Evolutionary conservation across 1,140 invertebrate genomes (phyloP).

Genomic region (Anoplolepis gracilipes): DNA sequence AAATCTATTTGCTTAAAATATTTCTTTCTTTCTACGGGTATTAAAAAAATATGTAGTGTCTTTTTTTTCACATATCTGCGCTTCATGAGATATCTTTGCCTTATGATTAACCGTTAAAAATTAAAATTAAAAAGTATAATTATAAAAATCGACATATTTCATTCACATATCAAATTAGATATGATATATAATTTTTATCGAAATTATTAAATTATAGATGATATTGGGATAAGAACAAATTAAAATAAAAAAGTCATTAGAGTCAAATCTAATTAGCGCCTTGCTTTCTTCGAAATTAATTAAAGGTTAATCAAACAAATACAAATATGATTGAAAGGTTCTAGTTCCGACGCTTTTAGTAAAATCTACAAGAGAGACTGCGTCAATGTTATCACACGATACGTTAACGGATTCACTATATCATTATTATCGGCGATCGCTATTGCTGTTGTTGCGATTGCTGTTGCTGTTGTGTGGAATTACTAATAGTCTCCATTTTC

Average conservation of each 20-base stretch:
- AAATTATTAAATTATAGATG: background rate
- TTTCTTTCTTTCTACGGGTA: background rate
- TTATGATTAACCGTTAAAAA: constrained; percentile 17
- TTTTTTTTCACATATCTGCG: background rate
- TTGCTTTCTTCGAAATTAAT: background rate
- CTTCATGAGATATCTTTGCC: background rate
- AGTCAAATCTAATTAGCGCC: background rate
- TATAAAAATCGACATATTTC: constrained; percentile 2
- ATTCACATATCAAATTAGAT: background rate
- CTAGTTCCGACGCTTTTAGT: background rate
- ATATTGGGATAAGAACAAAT: background rate
- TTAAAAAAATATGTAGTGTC: constrained; percentile 6
- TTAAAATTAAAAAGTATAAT: background rate
- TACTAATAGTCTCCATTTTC: constrained; percentile 46
- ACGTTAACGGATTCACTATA: background rate
- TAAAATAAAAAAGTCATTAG: background rate
- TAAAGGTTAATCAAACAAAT: background rate
- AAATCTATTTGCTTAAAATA: background rate
- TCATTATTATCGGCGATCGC: background rate
- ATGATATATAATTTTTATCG: background rate
- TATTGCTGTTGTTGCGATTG: constrained; percentile 50
- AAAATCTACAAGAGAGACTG: background rate
- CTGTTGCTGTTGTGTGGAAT: constrained; percentile 48
- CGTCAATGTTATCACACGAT: background rate
- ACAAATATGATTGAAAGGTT: background rate